Conservation (phyloP, 2,888 invertebrate genomes). For the Automeris io region DNA sequence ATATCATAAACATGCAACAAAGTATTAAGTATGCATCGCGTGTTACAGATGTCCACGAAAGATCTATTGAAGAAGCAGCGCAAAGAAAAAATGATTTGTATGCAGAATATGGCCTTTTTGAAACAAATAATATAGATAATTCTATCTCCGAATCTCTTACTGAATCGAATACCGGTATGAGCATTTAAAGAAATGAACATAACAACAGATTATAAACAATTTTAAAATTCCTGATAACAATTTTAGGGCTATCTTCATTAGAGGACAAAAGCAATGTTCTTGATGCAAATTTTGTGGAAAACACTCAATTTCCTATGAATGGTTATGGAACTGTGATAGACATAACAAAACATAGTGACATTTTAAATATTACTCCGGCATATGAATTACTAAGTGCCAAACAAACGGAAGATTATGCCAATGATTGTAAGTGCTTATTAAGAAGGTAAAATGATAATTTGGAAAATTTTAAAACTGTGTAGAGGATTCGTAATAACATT, state of each 20-base stretch:
- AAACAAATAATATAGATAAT: constrained; percentile 21
- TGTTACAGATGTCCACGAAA: constrained; percentile 43
- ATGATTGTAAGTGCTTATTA: constrained; percentile 51
- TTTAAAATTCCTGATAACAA: background rate
- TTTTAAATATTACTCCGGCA: constrained; percentile 9
- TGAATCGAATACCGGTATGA: constrained; percentile 16
- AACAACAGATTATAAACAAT: background rate
- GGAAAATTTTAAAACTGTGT: background rate
- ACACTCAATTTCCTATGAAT: background rate
- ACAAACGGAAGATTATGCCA: constrained; percentile 41
- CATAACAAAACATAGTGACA: constrained; percentile 3
- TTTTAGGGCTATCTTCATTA: background rate
- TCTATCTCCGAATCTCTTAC: constrained; percentile 4
- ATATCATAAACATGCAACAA: background rate
- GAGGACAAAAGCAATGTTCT: background rate
- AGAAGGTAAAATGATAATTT: background rate
- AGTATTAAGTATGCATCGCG: constrained; percentile 10
- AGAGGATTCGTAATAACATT: background rate
- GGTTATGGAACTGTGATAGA: background rate
- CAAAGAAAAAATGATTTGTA: constrained; percentile 33
- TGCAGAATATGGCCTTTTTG: constrained; percentile 36
- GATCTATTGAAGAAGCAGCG: constrained; percentile 19
- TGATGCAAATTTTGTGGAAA: too few species aligned
- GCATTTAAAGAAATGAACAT: constrained; percentile 1
- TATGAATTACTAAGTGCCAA: constrained; percentile 15